Conservation (phyloP, 2,113 vertebrate species). For the Percopsis transmontana region DNA sequence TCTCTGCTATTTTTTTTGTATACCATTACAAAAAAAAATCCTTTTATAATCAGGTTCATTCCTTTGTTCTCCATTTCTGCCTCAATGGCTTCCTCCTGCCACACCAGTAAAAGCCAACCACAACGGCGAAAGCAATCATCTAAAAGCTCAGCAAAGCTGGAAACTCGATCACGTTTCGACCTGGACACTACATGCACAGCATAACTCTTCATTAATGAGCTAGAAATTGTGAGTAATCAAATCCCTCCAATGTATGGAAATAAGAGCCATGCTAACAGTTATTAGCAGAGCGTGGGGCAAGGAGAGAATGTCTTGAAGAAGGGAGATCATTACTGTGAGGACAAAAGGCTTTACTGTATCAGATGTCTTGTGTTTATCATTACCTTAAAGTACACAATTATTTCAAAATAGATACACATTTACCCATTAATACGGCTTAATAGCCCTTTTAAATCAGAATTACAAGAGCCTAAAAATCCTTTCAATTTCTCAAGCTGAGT, state of each 20-base stretch:
- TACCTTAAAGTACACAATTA: slow-evolving; percentile 39
- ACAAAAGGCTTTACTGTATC: slow-evolving; percentile 12
- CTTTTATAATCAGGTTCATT: slow-evolving; percentile 50
- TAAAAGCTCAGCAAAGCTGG: slow-evolving; percentile 64
- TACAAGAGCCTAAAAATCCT: slow-evolving; percentile 33
- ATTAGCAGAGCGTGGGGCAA: slow-evolving; percentile 38
- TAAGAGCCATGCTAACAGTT: slow-evolving; percentile 40
- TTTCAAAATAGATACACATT: slow-evolving; percentile 16
- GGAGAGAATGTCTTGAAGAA: background rate
- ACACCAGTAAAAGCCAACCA: slow-evolving; percentile 54
- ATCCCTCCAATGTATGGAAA: slow-evolving; percentile 66
- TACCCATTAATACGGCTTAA: slow-evolving; percentile 42
- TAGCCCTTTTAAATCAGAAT: slow-evolving; percentile 38
- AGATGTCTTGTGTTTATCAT: slow-evolving; percentile 31
- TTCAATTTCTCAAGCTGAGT: slow-evolving; percentile 41
- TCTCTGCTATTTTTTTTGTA: background rate
- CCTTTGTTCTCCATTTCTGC: slow-evolving; percentile 45
- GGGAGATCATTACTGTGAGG: slow-evolving; percentile 2
- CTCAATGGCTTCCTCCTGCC: slow-evolving; percentile 47
- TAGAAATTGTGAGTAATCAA: slow-evolving; percentile 75
- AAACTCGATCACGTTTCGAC: slow-evolving; percentile 69
- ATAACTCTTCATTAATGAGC: slow-evolving; percentile 75
- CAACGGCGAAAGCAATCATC: slow-evolving; percentile 70
- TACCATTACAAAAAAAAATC: slow-evolving; percentile 39
- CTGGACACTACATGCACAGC: slow-evolving; percentile 63